Base-by-base conservation (phyloP, 2,797 vertebrate species). In the Varecia variegata region DNA sequence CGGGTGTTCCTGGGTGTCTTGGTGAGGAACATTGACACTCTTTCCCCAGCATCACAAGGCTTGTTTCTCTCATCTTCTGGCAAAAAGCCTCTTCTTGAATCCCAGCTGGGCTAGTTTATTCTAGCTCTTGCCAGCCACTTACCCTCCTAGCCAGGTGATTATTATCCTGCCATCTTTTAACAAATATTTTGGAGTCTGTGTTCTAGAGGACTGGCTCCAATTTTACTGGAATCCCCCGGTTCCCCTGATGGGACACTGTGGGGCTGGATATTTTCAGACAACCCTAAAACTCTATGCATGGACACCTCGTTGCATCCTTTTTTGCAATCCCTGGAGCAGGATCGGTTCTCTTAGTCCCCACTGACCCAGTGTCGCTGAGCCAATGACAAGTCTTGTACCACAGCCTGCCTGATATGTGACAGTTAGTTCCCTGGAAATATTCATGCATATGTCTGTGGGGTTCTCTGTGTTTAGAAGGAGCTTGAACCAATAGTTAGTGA, bases 21-120 rank as follows among this genome's bases (percentile, higher is more conserved):
- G 5, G 6, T 25, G 21, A 65, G 67, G 47, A 30, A 23, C 23
- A 1, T 2, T 9, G 25, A 2, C 10, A 7, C 45, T 56, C 43
- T 68, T 23, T 40, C 7, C 15, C 14, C 3, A 3, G n/a, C 32
- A 43, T 3, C 8, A 1, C 8, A 14, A 18, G 4, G 2, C 10
- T 38, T 47, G 12, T 3, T 84, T 45, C 38, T 13, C 14, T 43
- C 32, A 10, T 9, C 15, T 17, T 9, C 40, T 3, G 20, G 54
- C 50, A 18, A 15, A 38, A 38, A 70, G 54, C 47, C n/a, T 32
- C 35, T 30, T 54, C 25, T 58, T 13, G 65, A 82, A 27, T 60
- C 56, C 50, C 45, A 15, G 4, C 38, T 40, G 18, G 32, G 4
- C 35, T 40, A 15, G 30, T 30, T 74, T 30, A 18, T 40, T 27